A percentile compares a stretch with the other conserved stretches of the same genome.
phyloP scores from a whole-genome alignment of 2,888 invertebrate genomes.

The Drosophila mimetica region DNA sequence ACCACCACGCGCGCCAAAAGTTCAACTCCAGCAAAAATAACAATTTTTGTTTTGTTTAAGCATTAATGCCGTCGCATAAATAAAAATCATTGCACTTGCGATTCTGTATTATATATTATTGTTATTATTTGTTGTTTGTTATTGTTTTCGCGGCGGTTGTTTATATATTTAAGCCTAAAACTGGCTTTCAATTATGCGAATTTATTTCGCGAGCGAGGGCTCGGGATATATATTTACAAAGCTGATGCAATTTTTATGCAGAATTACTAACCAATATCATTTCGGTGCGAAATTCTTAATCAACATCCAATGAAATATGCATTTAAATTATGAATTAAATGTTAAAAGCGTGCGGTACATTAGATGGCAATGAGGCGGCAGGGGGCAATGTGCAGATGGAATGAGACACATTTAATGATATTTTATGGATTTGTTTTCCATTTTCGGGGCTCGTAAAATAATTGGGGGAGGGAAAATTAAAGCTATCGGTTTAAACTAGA shows the following conservation, averaged over 20 bases:
- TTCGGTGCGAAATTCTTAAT: slow-evolving; percentile 51
- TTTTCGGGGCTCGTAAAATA: background rate
- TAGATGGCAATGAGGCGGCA: slow-evolving; percentile 43
- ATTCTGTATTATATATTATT: slow-evolving; percentile 55
- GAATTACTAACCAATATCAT: slow-evolving; percentile 68
- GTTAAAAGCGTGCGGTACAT: slow-evolving; percentile 59
- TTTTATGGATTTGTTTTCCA: slow-evolving; percentile 39
- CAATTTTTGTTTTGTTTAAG: slow-evolving; percentile 39
- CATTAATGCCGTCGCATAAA: slow-evolving; percentile 60
- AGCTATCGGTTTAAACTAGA: background rate
- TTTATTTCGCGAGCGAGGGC: slow-evolving; percentile 33
- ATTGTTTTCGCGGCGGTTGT: slow-evolving; percentile 34
- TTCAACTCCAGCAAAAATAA: slow-evolving; percentile 31
- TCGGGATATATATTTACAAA: slow-evolving; percentile 42
- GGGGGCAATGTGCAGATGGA: slow-evolving; percentile 65
- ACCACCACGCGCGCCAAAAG: slow-evolving; percentile 35
- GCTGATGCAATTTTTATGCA: slow-evolving; percentile 75
- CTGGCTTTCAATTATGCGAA: slow-evolving; percentile 73
- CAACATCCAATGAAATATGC: slow-evolving; percentile 50
- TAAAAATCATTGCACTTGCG: slow-evolving; percentile 71
- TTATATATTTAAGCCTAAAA: slow-evolving; percentile 53
- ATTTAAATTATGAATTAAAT: slow-evolving; percentile 72
- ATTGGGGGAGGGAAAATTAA: background rate
- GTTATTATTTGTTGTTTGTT: slow-evolving; percentile 43
- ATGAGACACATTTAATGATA: slow-evolving; percentile 47